Evolutionary conservation across 1,140 invertebrate species (phyloP), one percentile per base, ranked within the genome.

Genomic region (Atta cephalotes): DNA sequence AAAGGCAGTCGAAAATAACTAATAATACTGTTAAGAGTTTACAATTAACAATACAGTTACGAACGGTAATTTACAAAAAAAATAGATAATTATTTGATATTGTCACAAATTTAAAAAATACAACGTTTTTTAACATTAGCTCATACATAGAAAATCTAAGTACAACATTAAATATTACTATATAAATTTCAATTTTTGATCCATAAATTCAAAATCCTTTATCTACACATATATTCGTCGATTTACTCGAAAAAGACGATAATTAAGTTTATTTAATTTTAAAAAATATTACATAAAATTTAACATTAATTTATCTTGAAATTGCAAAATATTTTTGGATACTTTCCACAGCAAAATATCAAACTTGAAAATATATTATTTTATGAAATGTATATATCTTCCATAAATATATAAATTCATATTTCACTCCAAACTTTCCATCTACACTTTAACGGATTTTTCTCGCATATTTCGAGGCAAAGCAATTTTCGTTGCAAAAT

Each of bases 371-470:
- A 66, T 45, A 66, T 66, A 35, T 45, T 12, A 14, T 25, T 78
- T 62, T 60, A 60, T 45, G 16, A 25, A 25, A 77, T 49, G 10
- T 45, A 4, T 49, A 49, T 78, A 45, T 45, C 39, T 10, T 45
- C 2, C 4, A 63, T 16, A 49, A 49, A 78, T 63, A 62, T 25
- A 76, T 16, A 58, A 58, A 76, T 77, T 60, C 14, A 62, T 28
- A 60, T 25, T 77, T 60, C 14, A 31, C 6, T 39, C 4, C 14
- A 25, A 25, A 21, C 14, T 28, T 77, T 25, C 9, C 31, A 45
- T 45, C 53, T 18, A 77, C 31, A 62, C 35, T 77, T 60, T 60
- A 45, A 79, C 39, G 39, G 39, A 45, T 65, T 66, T 79, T 35
- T 16, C 28, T 53, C 18, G n/a, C 18, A 28, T 9, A 21, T 66